Evolutionary conservation across 2,113 vertebrate species (phyloP), one percentile per base, ranked within the genome.

Genomic region (Delphinapterus leucas): DNA sequence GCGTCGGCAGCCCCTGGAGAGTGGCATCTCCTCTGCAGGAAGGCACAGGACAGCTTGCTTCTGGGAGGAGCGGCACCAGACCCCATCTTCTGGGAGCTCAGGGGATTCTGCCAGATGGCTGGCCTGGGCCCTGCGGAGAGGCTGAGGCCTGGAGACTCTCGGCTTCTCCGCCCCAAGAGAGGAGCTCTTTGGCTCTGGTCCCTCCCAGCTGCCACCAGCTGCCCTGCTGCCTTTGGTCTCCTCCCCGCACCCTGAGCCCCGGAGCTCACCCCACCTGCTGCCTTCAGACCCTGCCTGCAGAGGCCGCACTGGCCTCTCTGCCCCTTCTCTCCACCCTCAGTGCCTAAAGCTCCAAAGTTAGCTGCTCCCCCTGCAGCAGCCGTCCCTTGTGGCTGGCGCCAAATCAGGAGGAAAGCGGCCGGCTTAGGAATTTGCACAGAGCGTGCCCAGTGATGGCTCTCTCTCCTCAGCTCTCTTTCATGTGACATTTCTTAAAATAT

Each of bases 301-400:
- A 73, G 74, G 8, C 67, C 33, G 1, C 18, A 61, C 36, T 17
- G 28, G 86, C 28, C n/a, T 67, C 8, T 28, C 11, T 23, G 38
- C 10, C 58, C 38, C 61, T 60, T 58, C n/a, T 26, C 36, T 53
- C 70, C 33, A 38, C 84, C 61, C 36, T 80, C 94, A 84, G 82
- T 93, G 95, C 95, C 96, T 95, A 77, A 77, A 90, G n/a, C 65
- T 31, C 90, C 38, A 25, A n/a, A 11, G 6, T n/a, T 38, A 8
- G 18, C 95, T 70, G 76, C 47, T 36, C 41, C 26, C 60, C 33
- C 41, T 38, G 38, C 33, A 9, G 33, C n/a, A 63, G 41, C 36
- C 25, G 14, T 36, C 33, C 81, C 26, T 33, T 68, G n/a, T 47
- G 68, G 58, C 61, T 44, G n/a, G 28, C 31, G 67, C 55, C 13